Percentiles rank a stretch among this genome's conserved stretches.
phyloP scores from a whole-genome alignment of 2,113 vertebrate species.

The Morone chrysops region DNA sequence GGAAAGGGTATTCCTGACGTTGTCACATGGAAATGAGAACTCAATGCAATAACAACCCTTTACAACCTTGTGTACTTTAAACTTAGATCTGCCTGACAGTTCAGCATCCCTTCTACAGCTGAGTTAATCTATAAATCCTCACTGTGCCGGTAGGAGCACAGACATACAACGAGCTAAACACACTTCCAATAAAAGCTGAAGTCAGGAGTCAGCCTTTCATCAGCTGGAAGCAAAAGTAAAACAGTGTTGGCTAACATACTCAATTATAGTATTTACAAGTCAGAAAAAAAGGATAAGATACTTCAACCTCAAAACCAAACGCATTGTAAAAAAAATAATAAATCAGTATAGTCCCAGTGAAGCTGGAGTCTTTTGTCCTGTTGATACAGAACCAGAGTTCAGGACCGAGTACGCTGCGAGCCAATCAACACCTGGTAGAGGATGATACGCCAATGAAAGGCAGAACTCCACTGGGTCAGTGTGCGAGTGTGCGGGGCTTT shows the following conservation, averaged over 20 bases:
- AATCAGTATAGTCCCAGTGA: not conserved
- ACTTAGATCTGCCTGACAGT: not conserved
- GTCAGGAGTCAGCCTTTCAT: not conserved
- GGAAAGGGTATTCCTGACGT: too few species aligned
- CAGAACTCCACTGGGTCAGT: slow-evolving; percentile 8
- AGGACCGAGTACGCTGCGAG: slow-evolving; percentile 5
- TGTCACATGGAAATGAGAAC: too few species aligned
- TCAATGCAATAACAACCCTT: too few species aligned
- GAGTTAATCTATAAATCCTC: not conserved
- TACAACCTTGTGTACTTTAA: too few species aligned
- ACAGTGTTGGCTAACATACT: not conserved
- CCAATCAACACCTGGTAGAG: slow-evolving; percentile 22
- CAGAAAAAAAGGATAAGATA: not conserved
- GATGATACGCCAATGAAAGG: not conserved
- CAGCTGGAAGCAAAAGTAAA: not conserved
- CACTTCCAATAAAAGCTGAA: not conserved
- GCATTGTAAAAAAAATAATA: not conserved
- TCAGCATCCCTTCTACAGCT: not conserved
- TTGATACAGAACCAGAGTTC: slow-evolving; percentile 10
- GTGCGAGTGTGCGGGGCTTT: slow-evolving; percentile 37
- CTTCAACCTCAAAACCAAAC: not conserved
- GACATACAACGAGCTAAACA: not conserved
- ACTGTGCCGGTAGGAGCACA: not conserved
- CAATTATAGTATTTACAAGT: not conserved
- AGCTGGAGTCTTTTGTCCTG: not conserved